Conservation (phyloP, 2,113 vertebrate genomes). For the Gnathonemus longibarbis region DNA sequence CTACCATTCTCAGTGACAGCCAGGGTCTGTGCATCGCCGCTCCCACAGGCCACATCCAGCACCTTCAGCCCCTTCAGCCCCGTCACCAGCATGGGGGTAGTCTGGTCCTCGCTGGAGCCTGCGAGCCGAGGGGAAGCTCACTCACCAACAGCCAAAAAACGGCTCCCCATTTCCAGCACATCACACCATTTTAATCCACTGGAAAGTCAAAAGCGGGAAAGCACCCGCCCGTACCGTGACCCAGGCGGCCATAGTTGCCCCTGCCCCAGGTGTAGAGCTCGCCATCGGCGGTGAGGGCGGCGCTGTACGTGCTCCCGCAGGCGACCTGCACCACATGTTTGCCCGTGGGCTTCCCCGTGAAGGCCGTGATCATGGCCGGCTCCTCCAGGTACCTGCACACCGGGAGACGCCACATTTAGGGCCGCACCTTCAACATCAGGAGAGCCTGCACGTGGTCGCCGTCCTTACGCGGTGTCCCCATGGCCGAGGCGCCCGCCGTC, state of each 20-base stretch:
- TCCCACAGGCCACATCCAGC: slow-evolving; percentile 87
- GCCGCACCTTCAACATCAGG: no score
- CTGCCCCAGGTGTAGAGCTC: slow-evolving; percentile 94
- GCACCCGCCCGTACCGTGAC: slow-evolving; percentile 69
- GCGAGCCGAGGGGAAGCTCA: neutral
- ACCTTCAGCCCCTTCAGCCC: slow-evolving; percentile 92
- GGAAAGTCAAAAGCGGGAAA: no score
- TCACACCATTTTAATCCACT: neutral
- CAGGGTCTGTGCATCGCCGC: slow-evolving; percentile 92
- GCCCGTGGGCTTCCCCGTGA: slow-evolving; percentile 84
- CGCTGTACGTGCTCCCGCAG: slow-evolving; percentile 93
- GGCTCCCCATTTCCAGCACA: no score
- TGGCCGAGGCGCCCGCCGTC: slow-evolving; percentile 93
- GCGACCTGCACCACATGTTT: slow-evolving; percentile 87
- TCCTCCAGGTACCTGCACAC: slow-evolving; percentile 83
- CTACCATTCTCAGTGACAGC: slow-evolving; percentile 92
- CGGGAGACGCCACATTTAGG: neutral
- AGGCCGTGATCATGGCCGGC: slow-evolving; percentile 76
- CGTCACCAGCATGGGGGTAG: slow-evolving; percentile 86
- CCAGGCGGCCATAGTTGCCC: slow-evolving; percentile 92
- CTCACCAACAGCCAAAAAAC: neutral
- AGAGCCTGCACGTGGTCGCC: neutral
- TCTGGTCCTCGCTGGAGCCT: slow-evolving; percentile 97
- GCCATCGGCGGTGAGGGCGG: slow-evolving; percentile 87
- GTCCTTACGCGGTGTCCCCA: slow-evolving; percentile 86